phyloP scores from a whole-genome alignment of 2,113 vertebrate genomes.

The Dendropsophus ebraccatus region DNA sequence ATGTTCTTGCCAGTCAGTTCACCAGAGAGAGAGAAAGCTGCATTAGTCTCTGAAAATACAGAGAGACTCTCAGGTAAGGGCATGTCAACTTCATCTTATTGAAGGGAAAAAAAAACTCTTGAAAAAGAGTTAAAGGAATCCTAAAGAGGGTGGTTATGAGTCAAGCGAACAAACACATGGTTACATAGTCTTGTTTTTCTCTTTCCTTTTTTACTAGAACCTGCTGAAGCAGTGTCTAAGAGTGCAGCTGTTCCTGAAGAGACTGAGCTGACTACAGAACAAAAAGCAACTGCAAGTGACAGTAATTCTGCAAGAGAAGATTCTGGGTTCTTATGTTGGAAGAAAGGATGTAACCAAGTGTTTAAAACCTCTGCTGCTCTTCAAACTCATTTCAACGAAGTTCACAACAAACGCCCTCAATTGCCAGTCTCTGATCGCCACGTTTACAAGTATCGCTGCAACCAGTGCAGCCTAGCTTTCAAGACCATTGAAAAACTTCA shows the following conservation, averaged over 20 bases:
- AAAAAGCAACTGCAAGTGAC: conserved; percentile 81
- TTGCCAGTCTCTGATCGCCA: conserved; percentile 96
- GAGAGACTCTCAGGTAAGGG: conserved; percentile 89
- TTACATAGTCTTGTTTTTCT: background rate
- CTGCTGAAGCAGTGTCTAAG: conserved; percentile 85
- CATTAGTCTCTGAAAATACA: conserved; percentile 69
- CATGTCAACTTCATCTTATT: background rate
- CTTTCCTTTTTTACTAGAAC: conserved; percentile 70
- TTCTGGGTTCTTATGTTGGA: conserved; percentile 94
- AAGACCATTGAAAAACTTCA: conserved; percentile 97
- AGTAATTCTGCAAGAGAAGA: conserved; percentile 83
- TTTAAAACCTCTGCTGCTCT: conserved; percentile 94
- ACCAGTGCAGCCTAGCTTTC: conserved; percentile 97
- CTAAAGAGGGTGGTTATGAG: background rate
- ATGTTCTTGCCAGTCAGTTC: conserved; percentile 91
- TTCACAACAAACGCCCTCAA: conserved; percentile 94
- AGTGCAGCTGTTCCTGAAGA: conserved; percentile 74
- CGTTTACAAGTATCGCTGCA: conserved; percentile 98
- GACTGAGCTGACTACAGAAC: conserved; percentile 75
- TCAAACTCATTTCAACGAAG: conserved; percentile 95
- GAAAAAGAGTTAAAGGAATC: background rate
- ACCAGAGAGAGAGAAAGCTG: conserved; percentile 82
- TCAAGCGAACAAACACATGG: background rate
- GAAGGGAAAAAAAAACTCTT: background rate
- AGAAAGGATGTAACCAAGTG: conserved; percentile 97